Base-by-base conservation (phyloP, 1,140 invertebrate genomes). In the Hormaphis cornu region DNA sequence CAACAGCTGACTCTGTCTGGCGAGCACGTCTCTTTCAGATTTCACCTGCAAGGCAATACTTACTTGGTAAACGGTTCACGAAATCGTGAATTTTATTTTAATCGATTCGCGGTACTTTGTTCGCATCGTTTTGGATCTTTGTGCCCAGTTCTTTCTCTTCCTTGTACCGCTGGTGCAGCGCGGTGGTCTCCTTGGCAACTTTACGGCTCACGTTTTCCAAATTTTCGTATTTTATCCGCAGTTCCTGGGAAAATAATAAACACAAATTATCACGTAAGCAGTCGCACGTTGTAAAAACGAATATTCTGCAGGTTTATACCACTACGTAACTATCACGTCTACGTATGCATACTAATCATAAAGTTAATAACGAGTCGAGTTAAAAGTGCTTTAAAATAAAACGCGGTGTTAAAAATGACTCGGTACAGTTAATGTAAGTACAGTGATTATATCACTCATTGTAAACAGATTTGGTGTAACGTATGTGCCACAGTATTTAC, bases 1-100 rank as follows among this genome's bases (percentile, higher is more conserved):
- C n/a, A 87, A 76, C 54, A 89, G 75, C 8, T 84, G 81, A 72
- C 84, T 86, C 75, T 87, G 85, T 73, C 87, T 85, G 0, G 83
- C 83, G 42, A 88, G 72, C 4, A 86, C 81, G 70, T 84, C 86
- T 3, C 84, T 79, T 66, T 87, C 85, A 74, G 84, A 86, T 76
- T 84, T 82, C 0, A 82, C 82, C 83, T 85, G 73, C 9, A 76
- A 73, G 50, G 53, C 50, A 61, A 73, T 71, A 69, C 24, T 16
- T 46, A n/a, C 7, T 40, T n/a, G 42, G 6, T n/a, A n/a, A 16
- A 46, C 42, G 42, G 18, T n/a, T 46, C 35, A 8, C 35, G 35
- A 8, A 37, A 37, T 37, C 35, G 14, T 37, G 14, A 37, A 37
- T 37, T 37, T 8, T n/a, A n/a, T 46, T n/a, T 46, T 18, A 20